Percentiles rank a stretch among this genome's conserved stretches.
Evolutionary conservation across 2,113 vertebrate species (phyloP).

Genomic region (Suricata suricatta): DNA sequence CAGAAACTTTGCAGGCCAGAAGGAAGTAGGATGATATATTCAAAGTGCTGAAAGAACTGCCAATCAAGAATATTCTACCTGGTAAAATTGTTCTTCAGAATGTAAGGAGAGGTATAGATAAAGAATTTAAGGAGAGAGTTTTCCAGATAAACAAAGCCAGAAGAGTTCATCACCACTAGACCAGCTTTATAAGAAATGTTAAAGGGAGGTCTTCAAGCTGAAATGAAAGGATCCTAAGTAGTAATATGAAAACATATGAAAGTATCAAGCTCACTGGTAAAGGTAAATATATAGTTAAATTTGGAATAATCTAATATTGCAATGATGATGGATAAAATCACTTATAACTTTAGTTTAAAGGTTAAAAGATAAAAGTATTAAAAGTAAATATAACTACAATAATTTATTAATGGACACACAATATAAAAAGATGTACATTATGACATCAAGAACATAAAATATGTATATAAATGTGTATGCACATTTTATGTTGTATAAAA

Average conservation of each 20-base stretch:
- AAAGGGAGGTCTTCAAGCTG: neutral
- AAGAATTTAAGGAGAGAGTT: neutral
- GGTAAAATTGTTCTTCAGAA: neutral
- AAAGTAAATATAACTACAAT: neutral
- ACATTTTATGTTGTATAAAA: neutral
- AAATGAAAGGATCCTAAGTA: neutral
- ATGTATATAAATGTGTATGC: neutral
- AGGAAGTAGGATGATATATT: neutral
- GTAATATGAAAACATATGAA: neutral
- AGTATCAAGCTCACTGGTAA: neutral
- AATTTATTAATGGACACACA: neutral
- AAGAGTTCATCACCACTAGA: neutral
- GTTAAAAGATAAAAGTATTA: neutral
- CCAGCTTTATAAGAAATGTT: neutral
- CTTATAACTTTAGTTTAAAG: neutral
- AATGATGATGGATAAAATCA: neutral
- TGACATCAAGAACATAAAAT: neutral
- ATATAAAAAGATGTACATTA: neutral
- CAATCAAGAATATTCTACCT: neutral
- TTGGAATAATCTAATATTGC: neutral
- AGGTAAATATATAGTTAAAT: neutral
- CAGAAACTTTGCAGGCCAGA: neutral
- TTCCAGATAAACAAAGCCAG: neutral
- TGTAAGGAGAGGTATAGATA: neutral
- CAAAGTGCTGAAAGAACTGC: neutral